A percentile compares a stretch with the other conserved stretches of the same genome.
Evolutionary conservation across 2,888 invertebrate species (phyloP).

Genomic region (Lobophora halterata): DNA sequence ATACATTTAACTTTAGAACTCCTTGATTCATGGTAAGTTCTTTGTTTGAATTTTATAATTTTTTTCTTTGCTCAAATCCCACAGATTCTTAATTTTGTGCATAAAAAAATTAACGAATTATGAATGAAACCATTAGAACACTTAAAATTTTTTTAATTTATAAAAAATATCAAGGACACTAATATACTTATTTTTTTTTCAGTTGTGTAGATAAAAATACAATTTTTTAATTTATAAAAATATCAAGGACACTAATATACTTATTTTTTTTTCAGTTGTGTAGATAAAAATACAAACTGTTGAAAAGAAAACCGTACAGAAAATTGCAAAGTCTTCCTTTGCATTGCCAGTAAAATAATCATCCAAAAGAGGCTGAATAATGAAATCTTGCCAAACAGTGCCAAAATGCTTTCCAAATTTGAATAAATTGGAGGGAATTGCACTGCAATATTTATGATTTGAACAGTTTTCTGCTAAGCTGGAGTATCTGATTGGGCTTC

Average conservation of each 20-base stretch:
- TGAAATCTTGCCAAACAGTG: conserved; percentile 35
- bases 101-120: too few relatives aligned
- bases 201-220: conserved; percentile 17
- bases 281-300: conserved; percentile 11
- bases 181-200: conserved; percentile 8
- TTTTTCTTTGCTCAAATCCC: conserved; percentile 6
- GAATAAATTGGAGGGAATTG: conserved; percentile 31
- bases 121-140: too few relatives aligned
- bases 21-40: conserved; percentile 59
- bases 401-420: conserved; percentile 47
- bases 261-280: conserved; percentile 14
- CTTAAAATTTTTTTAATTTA: too few relatives aligned
- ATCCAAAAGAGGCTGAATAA: conserved; percentile 42
- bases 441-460: conserved; percentile 25
- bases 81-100: neutral
- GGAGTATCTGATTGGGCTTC: conserved; percentile 49
- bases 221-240: too few relatives aligned
- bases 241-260: neutral
- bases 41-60: conserved; percentile 55
- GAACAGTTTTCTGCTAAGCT: conserved; percentile 46
- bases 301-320: conserved; percentile 4
- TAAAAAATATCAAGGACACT: too few relatives aligned
- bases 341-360: conserved; percentile 41
- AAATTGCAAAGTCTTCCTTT: conserved; percentile 11
- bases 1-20: conserved; percentile 46